These are phyloP conservation scores for Apistogramma diplotaenia DNA, from an alignment of 2,113 vertebrate species.

Conservation along the genomic window DNA sequence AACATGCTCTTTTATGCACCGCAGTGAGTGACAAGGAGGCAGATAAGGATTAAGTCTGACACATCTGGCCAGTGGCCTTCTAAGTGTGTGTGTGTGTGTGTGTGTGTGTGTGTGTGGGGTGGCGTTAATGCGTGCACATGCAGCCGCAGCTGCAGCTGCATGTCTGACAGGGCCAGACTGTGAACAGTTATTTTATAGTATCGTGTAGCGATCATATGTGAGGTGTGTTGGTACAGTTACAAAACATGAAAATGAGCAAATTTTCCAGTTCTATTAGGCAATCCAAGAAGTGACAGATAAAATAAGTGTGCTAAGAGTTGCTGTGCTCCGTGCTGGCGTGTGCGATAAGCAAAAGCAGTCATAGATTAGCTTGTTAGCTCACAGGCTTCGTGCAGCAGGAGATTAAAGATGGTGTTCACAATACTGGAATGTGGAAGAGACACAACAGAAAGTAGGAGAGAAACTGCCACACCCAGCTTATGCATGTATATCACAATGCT, in stretches of 20 bases:
- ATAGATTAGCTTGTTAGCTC: slow-evolving; percentile 48
- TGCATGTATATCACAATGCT: slow-evolving; percentile 20
- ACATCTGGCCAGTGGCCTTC: background rate
- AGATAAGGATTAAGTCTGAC: background rate
- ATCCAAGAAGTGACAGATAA: background rate
- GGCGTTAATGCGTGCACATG: background rate
- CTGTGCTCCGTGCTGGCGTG: slow-evolving; percentile 33
- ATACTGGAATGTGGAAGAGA: slow-evolving; percentile 31
- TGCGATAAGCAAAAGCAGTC: slow-evolving; percentile 49
- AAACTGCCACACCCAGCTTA: slow-evolving; percentile 33
- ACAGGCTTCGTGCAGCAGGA: slow-evolving; percentile 40
- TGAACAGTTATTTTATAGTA: background rate
- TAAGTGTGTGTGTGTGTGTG: background rate
- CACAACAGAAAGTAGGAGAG: slow-evolving; percentile 17
- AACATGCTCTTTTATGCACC: slow-evolving; percentile 33
- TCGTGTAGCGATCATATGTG: background rate
- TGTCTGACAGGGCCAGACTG: background rate
- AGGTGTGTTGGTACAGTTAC: background rate
- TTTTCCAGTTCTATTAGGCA: slow-evolving; percentile 5
- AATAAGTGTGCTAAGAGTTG: background rate
- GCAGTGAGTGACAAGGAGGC: slow-evolving; percentile 8
- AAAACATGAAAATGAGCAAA: background rate
- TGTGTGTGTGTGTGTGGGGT: background rate
- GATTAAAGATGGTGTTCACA: slow-evolving; percentile 55
- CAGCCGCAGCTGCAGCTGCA: background rate